A percentile compares a stretch with the other conserved stretches of the same genome.
Conservation (phyloP, 2,113 vertebrate genomes). For the Scortum barcoo region DNA sequence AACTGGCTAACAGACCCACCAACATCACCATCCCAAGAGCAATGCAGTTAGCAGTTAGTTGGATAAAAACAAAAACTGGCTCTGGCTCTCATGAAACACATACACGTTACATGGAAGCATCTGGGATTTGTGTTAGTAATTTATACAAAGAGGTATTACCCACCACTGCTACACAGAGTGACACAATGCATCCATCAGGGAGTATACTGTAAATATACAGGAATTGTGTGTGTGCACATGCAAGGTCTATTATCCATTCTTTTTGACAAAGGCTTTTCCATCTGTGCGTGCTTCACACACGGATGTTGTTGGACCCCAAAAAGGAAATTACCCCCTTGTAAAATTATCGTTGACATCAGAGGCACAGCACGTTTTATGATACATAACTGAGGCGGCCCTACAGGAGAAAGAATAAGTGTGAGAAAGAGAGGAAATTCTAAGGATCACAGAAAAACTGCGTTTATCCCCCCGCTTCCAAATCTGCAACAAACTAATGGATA, state of each 20-base stretch:
- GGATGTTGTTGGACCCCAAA: background rate
- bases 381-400: background rate
- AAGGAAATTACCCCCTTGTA: constrained; percentile 25
- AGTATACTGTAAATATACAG: constrained; percentile 10
- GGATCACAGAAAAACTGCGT: constrained; percentile 30
- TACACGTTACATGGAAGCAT: constrained; percentile 16
- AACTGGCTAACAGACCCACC: background rate
- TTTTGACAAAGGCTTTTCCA: constrained; percentile 21
- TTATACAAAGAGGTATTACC: constrained; percentile 6
- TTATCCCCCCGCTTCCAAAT: constrained; percentile 31
- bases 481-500: constrained; percentile 19
- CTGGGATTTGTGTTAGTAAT: constrained; percentile 27
- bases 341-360: constrained; percentile 8
- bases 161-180: background rate
- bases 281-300: background rate
- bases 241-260: constrained; percentile 21
- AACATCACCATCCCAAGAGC: background rate
- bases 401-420: background rate
- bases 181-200: constrained; percentile 44
- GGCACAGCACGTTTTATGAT: constrained; percentile 13
- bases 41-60: accelerated
- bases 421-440: constrained; percentile 51
- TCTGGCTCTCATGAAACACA: background rate
- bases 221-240: constrained; percentile 26
- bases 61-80: background rate